Evolutionary conservation across 2,888 invertebrate genomes (phyloP).

Genomic region (Aspidapion aeneum): DNA sequence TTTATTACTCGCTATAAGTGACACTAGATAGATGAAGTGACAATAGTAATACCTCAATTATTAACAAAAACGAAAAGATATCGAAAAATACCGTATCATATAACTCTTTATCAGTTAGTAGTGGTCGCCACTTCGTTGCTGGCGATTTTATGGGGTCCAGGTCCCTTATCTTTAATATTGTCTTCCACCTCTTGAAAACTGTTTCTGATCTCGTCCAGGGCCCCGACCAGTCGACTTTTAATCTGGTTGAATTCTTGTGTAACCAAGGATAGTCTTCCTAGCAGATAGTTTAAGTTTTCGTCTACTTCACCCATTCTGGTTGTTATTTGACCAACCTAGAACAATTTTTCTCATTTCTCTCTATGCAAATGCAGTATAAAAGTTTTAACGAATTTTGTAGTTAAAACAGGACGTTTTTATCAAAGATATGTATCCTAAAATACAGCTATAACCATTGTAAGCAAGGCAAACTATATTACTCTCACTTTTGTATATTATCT

Average conservation of each 20-base stretch:
- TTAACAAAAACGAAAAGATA: no score
- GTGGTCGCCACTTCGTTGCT: slow-evolving; percentile 33
- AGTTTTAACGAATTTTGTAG: background rate
- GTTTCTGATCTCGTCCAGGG: slow-evolving; percentile 66
- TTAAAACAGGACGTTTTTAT: no score
- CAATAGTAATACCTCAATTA: no score
- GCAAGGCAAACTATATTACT: background rate
- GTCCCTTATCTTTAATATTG: slow-evolving; percentile 52
- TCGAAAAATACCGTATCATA: no score
- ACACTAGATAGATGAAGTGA: no score
- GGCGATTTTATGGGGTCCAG: slow-evolving; percentile 56
- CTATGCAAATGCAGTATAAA: background rate
- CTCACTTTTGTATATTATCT: no score
- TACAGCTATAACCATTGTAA: background rate
- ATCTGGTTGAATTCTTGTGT: slow-evolving; percentile 84
- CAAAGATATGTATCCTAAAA: no score
- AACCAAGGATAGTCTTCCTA: slow-evolving; percentile 75
- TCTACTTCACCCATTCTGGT: slow-evolving; percentile 74
- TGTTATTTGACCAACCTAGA: slow-evolving; percentile 72
- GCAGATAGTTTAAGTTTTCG: slow-evolving; percentile 75
- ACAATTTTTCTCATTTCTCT: background rate
- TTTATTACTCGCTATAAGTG: no score
- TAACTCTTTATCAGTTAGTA: no score
- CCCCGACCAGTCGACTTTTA: slow-evolving; percentile 69
- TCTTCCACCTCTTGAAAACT: slow-evolving; percentile 62